Evolutionary conservation across 2,888 invertebrate species (phyloP).

Genomic region (Alviniconcha strummeri): DNA sequence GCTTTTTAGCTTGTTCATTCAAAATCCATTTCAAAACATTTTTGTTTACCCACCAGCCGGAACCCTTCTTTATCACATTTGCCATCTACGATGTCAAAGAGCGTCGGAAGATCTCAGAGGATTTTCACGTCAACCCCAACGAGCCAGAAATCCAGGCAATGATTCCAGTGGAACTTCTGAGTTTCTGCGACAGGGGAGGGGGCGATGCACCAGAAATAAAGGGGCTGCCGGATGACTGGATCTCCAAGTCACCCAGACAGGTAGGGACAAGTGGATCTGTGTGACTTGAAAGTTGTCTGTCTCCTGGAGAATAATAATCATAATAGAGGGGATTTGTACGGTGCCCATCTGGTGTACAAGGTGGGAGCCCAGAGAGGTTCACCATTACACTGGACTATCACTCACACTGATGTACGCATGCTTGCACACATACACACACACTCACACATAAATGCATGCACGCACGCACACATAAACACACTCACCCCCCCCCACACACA

Average conservation of each 20-base stretch:
- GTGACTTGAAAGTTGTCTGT: too few species aligned
- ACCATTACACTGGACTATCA: not conserved
- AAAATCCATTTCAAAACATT: not conserved
- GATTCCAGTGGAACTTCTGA: conserved; percentile 65
- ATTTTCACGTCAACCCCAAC: conserved; percentile 81
- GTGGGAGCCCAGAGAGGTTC: not conserved
- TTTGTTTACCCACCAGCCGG: conserved; percentile 78
- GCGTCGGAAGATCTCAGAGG: conserved; percentile 92
- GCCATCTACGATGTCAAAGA: conserved; percentile 92
- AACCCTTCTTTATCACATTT: conserved; percentile 93
- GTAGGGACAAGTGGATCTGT: conserved; percentile 35
- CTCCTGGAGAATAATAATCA: not conserved
- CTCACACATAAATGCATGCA: not conserved
- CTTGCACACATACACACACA: not conserved
- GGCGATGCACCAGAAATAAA: conserved; percentile 78
- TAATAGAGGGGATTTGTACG: not conserved
- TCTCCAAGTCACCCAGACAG: conserved; percentile 70
- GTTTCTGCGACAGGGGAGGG: conserved; percentile 59
- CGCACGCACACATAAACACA: not conserved
- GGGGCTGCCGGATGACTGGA: conserved; percentile 85
- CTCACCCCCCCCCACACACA: not conserved
- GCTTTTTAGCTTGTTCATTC: not conserved
- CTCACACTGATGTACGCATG: not conserved
- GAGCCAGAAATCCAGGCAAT: conserved; percentile 63
- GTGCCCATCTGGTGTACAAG: not conserved